Evolutionary conservation across 64 coral and sea anemone species (phyloP).

Genomic region (Pocillopora damicornis): DNA sequence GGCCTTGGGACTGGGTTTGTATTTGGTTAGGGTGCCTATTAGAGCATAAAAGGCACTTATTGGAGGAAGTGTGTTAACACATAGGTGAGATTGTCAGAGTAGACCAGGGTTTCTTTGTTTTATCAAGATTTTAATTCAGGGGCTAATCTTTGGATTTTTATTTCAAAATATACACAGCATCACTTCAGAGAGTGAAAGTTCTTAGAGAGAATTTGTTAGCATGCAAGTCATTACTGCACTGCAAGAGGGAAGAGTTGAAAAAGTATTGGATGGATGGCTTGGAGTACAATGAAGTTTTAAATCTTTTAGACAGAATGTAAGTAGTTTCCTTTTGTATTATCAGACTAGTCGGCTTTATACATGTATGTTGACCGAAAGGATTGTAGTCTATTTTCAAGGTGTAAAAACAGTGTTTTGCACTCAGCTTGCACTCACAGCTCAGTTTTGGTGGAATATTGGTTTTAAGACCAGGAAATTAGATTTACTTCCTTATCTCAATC

Average conservation of each 20-base stretch:
- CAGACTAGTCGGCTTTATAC: not conserved
- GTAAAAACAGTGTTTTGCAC: too few species aligned
- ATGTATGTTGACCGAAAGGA: too few species aligned
- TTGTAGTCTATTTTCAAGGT: too few species aligned
- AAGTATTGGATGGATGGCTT: conserved; percentile 96
- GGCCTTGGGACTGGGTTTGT: too few species aligned
- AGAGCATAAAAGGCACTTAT: not conserved
- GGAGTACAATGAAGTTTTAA: conserved; percentile 89
- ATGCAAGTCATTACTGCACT: conserved; percentile 77
- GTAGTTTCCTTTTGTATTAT: not conserved
- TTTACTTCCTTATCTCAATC: too few species aligned
- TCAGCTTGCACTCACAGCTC: too few species aligned
- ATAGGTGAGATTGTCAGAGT: not conserved
- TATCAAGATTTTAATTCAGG: not conserved
- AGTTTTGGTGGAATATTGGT: too few species aligned
- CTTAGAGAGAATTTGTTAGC: conserved; percentile 71
- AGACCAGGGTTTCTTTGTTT: not conserved
- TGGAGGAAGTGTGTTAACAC: not conserved
- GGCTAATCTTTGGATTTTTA: not conserved
- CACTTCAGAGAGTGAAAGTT: conserved; percentile 55
- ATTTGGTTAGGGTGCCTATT: not conserved
- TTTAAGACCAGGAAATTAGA: too few species aligned
- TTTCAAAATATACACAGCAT: conserved; percentile 34
- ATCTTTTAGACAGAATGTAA: conserved; percentile 84
- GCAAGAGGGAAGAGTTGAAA: conserved; percentile 89